These are phyloP conservation scores for Caenorhabditis japonica DNA, from an alignment of 2,888 invertebrate species.

Conservation along the genomic window DNA sequence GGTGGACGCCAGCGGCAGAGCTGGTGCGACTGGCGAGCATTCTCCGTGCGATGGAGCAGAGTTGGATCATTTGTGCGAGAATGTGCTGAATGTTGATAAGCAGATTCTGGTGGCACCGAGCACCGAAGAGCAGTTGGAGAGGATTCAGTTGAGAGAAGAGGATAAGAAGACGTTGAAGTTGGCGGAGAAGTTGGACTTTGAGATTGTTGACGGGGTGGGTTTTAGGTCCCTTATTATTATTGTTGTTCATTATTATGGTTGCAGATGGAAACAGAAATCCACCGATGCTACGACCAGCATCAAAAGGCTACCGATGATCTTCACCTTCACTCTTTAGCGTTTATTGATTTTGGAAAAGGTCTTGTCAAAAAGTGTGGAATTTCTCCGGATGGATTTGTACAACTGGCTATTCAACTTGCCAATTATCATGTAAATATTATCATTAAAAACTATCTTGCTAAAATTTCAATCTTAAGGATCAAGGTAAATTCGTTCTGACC, in stretches of 20 bases:
- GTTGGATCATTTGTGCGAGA: slow-evolving; percentile 73
- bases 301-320: slow-evolving; percentile 49
- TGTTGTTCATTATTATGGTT: too few relatives aligned
- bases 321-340: slow-evolving; percentile 66
- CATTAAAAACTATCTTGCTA: too few relatives aligned
- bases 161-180: slow-evolving; percentile 51
- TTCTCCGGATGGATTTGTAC: slow-evolving; percentile 95
- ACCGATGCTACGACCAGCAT: slow-evolving; percentile 49
- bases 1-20: slow-evolving; percentile 62
- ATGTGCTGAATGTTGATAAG: slow-evolving; percentile 67
- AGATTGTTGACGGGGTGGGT: slow-evolving; percentile 40
- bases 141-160: slow-evolving; percentile 33
- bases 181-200: slow-evolving; percentile 63
- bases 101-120: slow-evolving; percentile 53
- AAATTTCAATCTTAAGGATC: slow-evolving; percentile 81
- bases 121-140: slow-evolving; percentile 56
- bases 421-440: slow-evolving; percentile 81
- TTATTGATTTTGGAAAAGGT: slow-evolving; percentile 73
- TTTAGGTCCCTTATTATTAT: too few relatives aligned
- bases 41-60: slow-evolving; percentile 72
- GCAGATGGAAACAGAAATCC: slow-evolving; percentile 59
- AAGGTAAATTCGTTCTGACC: slow-evolving; percentile 91
- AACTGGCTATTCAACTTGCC: slow-evolving; percentile 94
- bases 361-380: slow-evolving; percentile 93
- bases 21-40: slow-evolving; percentile 73